Evolutionary conservation across 2,797 vertebrate species (phyloP).

Genomic region (Sebastes cheni): DNA sequence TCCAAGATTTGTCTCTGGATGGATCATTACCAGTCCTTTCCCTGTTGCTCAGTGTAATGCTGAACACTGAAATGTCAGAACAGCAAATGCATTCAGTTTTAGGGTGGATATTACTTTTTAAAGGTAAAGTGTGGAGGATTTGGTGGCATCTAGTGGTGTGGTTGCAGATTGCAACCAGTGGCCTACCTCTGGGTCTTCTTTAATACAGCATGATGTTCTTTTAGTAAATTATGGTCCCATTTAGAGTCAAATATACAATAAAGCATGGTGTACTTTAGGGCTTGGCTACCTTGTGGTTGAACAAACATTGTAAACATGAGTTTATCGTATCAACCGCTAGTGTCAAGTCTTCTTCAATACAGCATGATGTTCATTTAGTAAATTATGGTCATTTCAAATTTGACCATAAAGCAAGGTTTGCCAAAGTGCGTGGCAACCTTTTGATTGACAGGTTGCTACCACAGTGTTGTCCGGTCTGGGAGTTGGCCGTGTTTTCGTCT

Average conservation of each 20-base stretch:
- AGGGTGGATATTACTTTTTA: neutral
- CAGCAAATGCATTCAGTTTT: neutral
- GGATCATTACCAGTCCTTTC: conserved; percentile 4
- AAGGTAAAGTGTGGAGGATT: neutral
- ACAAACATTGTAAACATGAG: too few species aligned
- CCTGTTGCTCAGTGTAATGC: neutral
- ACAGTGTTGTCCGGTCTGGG: neutral
- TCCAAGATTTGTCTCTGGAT: conserved; percentile 5
- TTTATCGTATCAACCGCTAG: too few species aligned
- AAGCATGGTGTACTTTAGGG: too few species aligned
- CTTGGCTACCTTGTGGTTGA: neutral
- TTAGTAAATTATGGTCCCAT: neutral
- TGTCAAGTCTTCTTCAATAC: neutral
- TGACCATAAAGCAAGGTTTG: too few species aligned
- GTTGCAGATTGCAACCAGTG: neutral
- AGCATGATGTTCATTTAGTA: neutral
- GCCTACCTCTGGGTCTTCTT: neutral
- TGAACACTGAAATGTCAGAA: neutral
- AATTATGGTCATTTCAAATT: neutral
- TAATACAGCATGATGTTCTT: neutral
- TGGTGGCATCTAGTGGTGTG: neutral
- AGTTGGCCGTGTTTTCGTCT: neutral
- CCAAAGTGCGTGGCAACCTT: too few species aligned
- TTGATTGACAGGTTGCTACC: too few species aligned
- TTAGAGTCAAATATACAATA: neutral